Percentiles rank a stretch among this genome's conserved stretches.
phyloP scores from a whole-genome alignment of 2,888 invertebrate genomes.

The Drosophila basisetae region DNA sequence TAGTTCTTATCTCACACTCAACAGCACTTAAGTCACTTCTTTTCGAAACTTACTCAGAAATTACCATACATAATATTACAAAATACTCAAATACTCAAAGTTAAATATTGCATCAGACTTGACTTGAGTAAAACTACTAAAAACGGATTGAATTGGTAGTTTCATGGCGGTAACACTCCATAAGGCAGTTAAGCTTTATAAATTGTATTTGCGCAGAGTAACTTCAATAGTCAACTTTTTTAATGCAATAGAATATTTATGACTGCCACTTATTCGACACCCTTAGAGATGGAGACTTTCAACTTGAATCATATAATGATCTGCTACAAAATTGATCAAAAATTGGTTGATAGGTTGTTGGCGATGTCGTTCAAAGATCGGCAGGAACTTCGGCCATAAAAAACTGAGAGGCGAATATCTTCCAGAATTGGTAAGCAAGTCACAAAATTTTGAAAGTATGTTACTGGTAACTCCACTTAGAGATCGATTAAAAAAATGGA shows the following conservation, averaged over 20 bases:
- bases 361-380: too few species aligned
- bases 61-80: conserved; percentile 31
- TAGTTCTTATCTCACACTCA: conserved; percentile 21
- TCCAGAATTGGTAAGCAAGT: too few species aligned
- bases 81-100: not conserved
- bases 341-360: too few species aligned
- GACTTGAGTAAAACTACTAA: not conserved
- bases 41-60: conserved; percentile 16
- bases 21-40: conserved; percentile 20
- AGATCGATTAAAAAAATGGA: not conserved
- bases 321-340: too few species aligned
- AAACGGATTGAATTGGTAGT: not conserved
- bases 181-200: conserved; percentile 1
- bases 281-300: too few species aligned
- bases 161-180: not conserved
- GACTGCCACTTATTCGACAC: not conserved
- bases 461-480: not conserved
- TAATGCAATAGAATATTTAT: not conserved
- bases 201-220: not conserved
- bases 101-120: conserved; percentile 7
- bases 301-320: too few species aligned
- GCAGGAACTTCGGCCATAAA: too few species aligned
- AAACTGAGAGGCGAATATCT: too few species aligned
- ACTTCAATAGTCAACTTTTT: not conserved
- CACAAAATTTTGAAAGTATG: too few species aligned